phyloP scores from a whole-genome alignment of 37 sponge, comb jelly and placozoan species.

The Amphimedon queenslandica region DNA sequence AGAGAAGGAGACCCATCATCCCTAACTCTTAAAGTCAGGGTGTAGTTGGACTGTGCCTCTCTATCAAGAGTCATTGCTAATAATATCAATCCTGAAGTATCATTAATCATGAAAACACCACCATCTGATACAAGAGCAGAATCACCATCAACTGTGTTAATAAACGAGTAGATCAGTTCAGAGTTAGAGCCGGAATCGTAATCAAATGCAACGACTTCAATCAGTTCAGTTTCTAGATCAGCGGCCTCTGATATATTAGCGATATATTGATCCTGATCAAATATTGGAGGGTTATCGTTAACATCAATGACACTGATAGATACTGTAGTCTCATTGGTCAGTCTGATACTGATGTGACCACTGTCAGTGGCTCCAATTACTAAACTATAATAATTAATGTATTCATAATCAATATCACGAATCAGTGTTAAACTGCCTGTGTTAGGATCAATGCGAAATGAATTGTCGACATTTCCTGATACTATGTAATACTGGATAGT shows the following conservation, averaged over 20 bases:
- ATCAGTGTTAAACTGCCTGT: constrained; percentile 40
- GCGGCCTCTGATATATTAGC: constrained; percentile 26
- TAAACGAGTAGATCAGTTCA: constrained; percentile 12
- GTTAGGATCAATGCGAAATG: constrained; percentile 30
- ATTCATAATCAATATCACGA: constrained; percentile 44
- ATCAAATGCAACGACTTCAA: constrained; percentile 24
- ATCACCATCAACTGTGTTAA: neutral
- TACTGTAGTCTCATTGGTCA: constrained; percentile 23
- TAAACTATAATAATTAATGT: constrained; percentile 11
- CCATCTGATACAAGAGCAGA: too few species aligned
- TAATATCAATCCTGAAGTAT: constrained; percentile 25
- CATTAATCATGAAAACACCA: constrained; percentile 39
- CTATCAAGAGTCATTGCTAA: constrained; percentile 36
- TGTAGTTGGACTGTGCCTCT: constrained; percentile 13
- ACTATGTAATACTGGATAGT: constrained; percentile 34
- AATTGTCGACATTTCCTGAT: constrained; percentile 31
- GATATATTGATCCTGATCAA: constrained; percentile 6
- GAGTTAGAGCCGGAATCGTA: constrained; percentile 21
- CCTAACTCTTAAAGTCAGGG: constrained; percentile 38
- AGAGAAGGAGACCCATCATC: constrained; percentile 61
- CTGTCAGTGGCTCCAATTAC: constrained; percentile 46
- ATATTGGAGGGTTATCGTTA: constrained; percentile 49
- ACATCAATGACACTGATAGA: constrained; percentile 35
- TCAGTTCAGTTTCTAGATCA: constrained; percentile 3
- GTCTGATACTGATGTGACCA: constrained; percentile 17